Evolutionary conservation across 1,140 invertebrate species (phyloP).

Genomic region (Megalonaias nervosa): DNA sequence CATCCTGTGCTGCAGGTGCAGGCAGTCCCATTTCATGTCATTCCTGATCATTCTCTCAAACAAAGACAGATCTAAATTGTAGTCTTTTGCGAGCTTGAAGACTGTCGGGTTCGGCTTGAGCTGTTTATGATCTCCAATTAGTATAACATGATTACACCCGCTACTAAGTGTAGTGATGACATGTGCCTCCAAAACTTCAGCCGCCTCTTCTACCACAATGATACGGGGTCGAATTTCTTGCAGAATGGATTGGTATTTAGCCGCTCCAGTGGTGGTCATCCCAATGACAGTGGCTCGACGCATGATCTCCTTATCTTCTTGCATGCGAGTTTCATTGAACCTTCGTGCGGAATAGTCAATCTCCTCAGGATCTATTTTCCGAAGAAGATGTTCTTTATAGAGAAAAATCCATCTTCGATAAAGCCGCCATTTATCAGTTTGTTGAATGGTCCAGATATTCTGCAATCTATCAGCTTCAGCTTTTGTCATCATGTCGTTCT

Average conservation of each 20-base stretch:
- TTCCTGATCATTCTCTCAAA: constrained; percentile 70
- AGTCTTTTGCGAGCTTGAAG: constrained; percentile 61
- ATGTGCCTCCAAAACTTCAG: constrained; percentile 66
- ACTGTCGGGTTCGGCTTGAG: constrained; percentile 70
- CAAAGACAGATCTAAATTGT: constrained; percentile 69
- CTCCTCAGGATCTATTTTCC: constrained; percentile 24
- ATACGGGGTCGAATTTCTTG: constrained; percentile 52
- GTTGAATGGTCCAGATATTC: constrained; percentile 57
- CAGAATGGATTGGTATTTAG: constrained; percentile 48
- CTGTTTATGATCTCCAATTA: constrained; percentile 83
- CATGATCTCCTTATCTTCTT: constrained; percentile 57
- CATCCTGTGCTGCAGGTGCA: constrained; percentile 55
- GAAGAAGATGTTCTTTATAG: constrained; percentile 27
- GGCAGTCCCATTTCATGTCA: constrained; percentile 55
- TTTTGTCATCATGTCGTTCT: constrained; percentile 25
- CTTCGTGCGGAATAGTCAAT: constrained; percentile 35
- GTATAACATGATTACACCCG: constrained; percentile 83
- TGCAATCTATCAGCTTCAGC: constrained; percentile 26
- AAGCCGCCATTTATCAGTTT: constrained; percentile 58
- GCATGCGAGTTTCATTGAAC: constrained; percentile 36
- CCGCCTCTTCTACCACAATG: constrained; percentile 67
- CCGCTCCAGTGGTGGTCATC: constrained; percentile 68
- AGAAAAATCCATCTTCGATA: constrained; percentile 61
- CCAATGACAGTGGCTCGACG: constrained; percentile 58
- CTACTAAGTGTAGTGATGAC: constrained; percentile 74